Percentiles rank a stretch among this genome's conserved stretches.
These are phyloP conservation scores for Galaxea fascicularis DNA, from an alignment of 92 coral and sea anemone genomes.

Conservation along the genomic window DNA sequence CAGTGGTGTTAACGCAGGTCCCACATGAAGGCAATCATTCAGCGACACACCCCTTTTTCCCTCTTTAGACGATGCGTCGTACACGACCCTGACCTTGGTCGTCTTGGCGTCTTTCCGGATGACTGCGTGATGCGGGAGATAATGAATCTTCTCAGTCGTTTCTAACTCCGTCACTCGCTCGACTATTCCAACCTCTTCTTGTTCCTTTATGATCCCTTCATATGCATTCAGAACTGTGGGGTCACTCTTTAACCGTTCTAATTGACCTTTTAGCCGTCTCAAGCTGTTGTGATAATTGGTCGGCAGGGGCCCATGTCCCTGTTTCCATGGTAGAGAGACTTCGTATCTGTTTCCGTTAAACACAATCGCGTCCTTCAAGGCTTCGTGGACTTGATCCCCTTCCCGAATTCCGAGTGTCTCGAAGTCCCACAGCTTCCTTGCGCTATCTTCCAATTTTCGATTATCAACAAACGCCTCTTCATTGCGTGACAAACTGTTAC, in stretches of 20 bases:
- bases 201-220: constrained; percentile 25
- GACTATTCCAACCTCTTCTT: constrained; percentile 18
- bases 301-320: constrained; percentile 13
- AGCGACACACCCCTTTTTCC: neutral
- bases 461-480: no score
- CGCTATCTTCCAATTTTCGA: neutral
- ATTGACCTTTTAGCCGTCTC: neutral
- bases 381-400: constrained; percentile 21
- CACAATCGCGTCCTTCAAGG: constrained; percentile 11
- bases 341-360: constrained; percentile 17
- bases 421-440: neutral
- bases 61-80: neutral
- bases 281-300: constrained; percentile 38
- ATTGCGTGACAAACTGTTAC: neutral
- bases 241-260: neutral
- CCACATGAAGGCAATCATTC: constrained; percentile 14
- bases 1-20: constrained; percentile 1
- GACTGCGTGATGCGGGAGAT: no score
- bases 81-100: constrained; percentile 29
- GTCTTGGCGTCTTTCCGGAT: constrained; percentile 19
- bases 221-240: neutral
- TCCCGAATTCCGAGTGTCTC: neutral
- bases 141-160: no score
- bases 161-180: no score
- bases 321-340: constrained; percentile 16